Conservation (phyloP, 2,113 vertebrate genomes). For the Microtus pennsylvanicus region DNA sequence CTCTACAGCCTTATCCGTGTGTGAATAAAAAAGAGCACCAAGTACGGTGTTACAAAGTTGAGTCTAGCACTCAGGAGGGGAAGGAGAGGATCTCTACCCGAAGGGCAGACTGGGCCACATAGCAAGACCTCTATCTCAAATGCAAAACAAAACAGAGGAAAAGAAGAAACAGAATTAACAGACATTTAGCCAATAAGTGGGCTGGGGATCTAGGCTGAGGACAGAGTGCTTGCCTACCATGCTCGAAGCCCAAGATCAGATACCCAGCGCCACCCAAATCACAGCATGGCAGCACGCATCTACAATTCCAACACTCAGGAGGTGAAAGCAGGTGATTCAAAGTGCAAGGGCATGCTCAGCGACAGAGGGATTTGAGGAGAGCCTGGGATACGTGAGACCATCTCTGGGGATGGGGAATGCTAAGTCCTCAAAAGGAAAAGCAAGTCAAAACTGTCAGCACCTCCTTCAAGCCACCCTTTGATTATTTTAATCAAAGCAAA, state of each 20-base stretch:
- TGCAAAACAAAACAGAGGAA: not conserved
- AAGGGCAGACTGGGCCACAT: not conserved
- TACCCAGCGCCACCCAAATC: not conserved
- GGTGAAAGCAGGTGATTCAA: not conserved
- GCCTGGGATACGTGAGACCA: not conserved
- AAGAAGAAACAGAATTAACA: conserved; percentile 58
- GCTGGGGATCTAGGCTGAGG: not conserved
- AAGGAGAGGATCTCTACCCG: not conserved
- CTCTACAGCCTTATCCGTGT: not conserved
- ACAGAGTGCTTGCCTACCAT: not conserved
- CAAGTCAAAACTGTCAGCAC: conserved; percentile 41
- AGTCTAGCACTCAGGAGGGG: not conserved
- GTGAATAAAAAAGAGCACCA: not conserved
- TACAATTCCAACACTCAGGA: not conserved
- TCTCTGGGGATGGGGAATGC: not conserved
- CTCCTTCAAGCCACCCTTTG: not conserved
- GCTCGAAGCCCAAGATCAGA: not conserved
- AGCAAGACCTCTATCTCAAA: not conserved
- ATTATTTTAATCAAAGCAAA: conserved; percentile 30
- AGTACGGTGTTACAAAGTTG: not conserved
- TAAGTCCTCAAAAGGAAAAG: conserved; percentile 27
- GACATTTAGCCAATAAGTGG: not conserved
- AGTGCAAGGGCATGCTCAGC: not conserved
- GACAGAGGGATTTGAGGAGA: not conserved
- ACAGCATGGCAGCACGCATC: not conserved